A percentile compares a stretch with the other conserved stretches of the same genome.
These are phyloP conservation scores for Psilopsiagon aurifrons DNA, from an alignment of 2,113 vertebrate genomes.

Conservation along the genomic window DNA sequence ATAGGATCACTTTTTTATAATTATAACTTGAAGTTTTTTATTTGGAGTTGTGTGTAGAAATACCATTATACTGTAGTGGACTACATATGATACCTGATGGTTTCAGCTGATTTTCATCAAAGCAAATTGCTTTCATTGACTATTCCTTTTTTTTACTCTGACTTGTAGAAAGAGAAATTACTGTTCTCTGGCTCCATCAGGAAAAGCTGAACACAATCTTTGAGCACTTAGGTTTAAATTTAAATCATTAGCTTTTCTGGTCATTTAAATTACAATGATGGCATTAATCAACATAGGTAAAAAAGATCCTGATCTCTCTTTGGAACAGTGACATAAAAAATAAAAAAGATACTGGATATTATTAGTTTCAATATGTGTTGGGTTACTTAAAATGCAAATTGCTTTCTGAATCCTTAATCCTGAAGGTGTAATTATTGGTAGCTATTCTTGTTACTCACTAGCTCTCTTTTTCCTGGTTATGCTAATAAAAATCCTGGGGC, in stretches of 20 bases:
- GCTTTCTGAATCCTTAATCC: neutral
- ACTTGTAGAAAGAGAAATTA: neutral
- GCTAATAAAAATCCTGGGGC: neutral
- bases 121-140: neutral
- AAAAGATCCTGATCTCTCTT: neutral
- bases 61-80: neutral
- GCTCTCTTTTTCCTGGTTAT: neutral
- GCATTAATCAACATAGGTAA: neutral
- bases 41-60: neutral
- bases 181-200: neutral
- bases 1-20: neutral
- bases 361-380: neutral
- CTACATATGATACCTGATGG: neutral
- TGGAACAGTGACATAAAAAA: neutral
- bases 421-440: neutral
- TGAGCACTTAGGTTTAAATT: neutral
- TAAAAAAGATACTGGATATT: neutral
- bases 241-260: neutral
- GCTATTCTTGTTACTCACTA: neutral
- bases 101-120: neutral
- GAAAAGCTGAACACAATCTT: neutral
- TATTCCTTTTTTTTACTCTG: neutral
- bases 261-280: neutral
- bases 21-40: neutral
- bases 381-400: slow-evolving; percentile 13